These are phyloP conservation scores for Alca torda DNA, from an alignment of 2,797 vertebrate genomes.

Conservation along the genomic window DNA sequence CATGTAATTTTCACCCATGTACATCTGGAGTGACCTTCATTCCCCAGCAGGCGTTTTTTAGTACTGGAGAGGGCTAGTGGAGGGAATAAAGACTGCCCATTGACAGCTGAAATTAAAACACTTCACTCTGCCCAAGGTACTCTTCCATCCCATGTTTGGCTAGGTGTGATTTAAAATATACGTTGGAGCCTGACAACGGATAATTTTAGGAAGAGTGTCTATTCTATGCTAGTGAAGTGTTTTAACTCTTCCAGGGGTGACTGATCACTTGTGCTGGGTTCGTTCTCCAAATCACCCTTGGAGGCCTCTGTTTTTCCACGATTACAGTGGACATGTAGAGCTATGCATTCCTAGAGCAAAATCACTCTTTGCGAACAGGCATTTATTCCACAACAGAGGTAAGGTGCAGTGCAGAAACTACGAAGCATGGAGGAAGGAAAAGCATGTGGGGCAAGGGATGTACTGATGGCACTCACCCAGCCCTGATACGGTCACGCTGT, in stretches of 20 bases:
- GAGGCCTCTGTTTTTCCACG: fast-evolving
- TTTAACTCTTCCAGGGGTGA: not conserved
- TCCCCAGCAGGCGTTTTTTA: not conserved
- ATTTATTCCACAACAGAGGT: not conserved
- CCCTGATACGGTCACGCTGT: not conserved
- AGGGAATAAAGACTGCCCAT: not conserved
- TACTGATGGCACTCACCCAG: not conserved
- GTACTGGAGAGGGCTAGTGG: not conserved
- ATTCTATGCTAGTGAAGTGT: not conserved
- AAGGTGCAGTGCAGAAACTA: not conserved
- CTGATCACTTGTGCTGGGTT: not conserved
- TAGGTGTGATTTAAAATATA: not conserved
- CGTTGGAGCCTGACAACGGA: not conserved
- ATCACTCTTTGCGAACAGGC: not conserved
- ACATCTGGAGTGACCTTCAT: not conserved
- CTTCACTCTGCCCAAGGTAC: not conserved
- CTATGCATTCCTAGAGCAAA: not conserved
- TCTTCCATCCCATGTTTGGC: not conserved
- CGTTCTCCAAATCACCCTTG: not conserved
- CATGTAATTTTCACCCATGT: slow-evolving; percentile 3
- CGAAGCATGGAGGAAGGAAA: not conserved
- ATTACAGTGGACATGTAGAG: not conserved
- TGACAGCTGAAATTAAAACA: not conserved
- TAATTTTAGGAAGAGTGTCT: not conserved
- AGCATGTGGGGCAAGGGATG: not conserved